Evolutionary conservation across 2,797 vertebrate species (phyloP), one percentile per base, ranked within the genome.

Genomic region (Myripristis murdjan): DNA sequence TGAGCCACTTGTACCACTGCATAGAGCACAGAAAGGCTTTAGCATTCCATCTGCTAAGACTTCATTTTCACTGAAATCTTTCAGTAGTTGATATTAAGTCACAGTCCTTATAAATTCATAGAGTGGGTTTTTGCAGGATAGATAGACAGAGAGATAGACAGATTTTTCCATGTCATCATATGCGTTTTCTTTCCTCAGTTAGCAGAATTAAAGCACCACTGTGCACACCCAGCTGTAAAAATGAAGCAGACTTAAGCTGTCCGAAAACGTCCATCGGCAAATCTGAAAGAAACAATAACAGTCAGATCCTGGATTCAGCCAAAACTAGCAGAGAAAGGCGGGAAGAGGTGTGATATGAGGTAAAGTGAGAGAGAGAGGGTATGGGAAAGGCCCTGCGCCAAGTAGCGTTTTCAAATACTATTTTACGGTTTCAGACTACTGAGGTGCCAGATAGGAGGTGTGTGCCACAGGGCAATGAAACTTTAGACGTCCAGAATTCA

Each of bases 301-400:
- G 48, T 4, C 28, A 26, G 18, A 18, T 4, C n/a, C 23, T 14
- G 9, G 23, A 54, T 8, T 22, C 24, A 52, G 68, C 68, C 62
- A 75, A 70, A 57, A 62, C 52, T n/a, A 77, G 73, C 28, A 59
- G 16, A 60, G 12, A 22, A 43, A 28, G n/a, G 56, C 1, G 20
- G 18, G 11, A 14, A 28, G 31, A 23, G 28, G 39, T 58, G 55
- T 48, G 44, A 41, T 35, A 23, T 23, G 24, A 64, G 28, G 39
- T 55, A 58, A 75, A 55, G 58, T 67, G 70, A 81, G 58, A 44
- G 23, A 44, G 23, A 64, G 68, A 57, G 60, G 44, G 48, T 61
- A 71, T 64, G 54, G 70, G 48, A 75, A 73, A 67, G 28, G 43
- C 9, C 33, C 2, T 47, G 18, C 44, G 61, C 48, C 79, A 82